A percentile compares a stretch with the other conserved stretches of the same genome.
Conservation (phyloP, 2,797 vertebrate species). For the Esox lucius region DNA sequence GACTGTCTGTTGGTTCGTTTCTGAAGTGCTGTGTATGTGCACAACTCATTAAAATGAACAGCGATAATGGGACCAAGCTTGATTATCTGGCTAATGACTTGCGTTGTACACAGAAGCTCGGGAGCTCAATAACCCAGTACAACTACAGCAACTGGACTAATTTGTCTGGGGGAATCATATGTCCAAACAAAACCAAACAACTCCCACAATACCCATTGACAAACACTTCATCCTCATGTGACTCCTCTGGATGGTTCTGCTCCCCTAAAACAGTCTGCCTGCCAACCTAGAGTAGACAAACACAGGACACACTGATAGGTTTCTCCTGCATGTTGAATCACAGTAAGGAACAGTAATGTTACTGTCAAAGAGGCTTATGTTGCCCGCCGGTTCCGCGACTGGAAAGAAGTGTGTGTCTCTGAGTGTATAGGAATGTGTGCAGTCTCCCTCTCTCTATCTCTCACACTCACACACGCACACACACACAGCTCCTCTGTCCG, state of each 20-base stretch:
- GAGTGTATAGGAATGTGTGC: slow-evolving; percentile 27
- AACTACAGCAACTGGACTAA: neutral
- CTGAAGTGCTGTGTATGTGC: slow-evolving; percentile 53
- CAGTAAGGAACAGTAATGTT: slow-evolving; percentile 2
- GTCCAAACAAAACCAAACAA: neutral
- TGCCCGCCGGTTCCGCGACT: slow-evolving; percentile 51
- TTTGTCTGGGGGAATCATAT: neutral
- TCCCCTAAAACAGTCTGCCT: slow-evolving; percentile 1
- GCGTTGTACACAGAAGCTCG: slow-evolving; percentile 57
- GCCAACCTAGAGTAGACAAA: neutral
- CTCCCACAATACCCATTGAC: neutral
- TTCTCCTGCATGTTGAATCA: slow-evolving; percentile 54
- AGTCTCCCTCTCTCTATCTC: slow-evolving; percentile 50
- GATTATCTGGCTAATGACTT: slow-evolving; percentile 66
- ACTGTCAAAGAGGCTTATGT: slow-evolving; percentile 48
- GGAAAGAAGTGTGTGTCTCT: slow-evolving; percentile 37
- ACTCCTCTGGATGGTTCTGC: slow-evolving; percentile 3
- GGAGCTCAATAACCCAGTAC: slow-evolving; percentile 17
- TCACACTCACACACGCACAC: slow-evolving; percentile 35
- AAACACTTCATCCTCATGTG: neutral
- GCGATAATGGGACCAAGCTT: slow-evolving; percentile 63
- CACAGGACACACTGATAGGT: slow-evolving; percentile 47
- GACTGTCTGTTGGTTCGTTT: slow-evolving; percentile 55
- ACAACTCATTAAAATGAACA: slow-evolving; percentile 66
- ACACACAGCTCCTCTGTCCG: slow-evolving; percentile 64